Conservation (phyloP, 1,140 invertebrate species). For the Drosophila equinoxialis region DNA sequence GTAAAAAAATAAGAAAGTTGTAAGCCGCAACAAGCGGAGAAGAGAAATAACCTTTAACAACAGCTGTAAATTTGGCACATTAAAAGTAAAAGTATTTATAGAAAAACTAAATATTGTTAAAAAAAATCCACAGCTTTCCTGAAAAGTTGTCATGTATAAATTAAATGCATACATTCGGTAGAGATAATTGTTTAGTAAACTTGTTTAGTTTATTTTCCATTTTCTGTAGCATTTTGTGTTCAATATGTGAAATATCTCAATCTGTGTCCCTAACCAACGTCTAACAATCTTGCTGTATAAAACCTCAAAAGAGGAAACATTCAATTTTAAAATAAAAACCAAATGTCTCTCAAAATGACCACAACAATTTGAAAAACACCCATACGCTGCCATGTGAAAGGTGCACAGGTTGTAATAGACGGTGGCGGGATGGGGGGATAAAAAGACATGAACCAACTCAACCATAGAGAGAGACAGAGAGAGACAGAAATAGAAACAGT, state of each 20-base stretch:
- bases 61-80: too few species aligned
- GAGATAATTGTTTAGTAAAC: too few species aligned
- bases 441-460: slow-evolving; percentile 33
- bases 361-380: slow-evolving; percentile 77
- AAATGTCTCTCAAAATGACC: slow-evolving; percentile 61
- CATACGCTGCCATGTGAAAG: slow-evolving; percentile 67
- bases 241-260: background rate
- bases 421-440: background rate
- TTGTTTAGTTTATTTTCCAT: background rate
- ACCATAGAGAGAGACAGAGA: slow-evolving; percentile 17
- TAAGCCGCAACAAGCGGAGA: too few species aligned
- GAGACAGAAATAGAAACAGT: slow-evolving; percentile 9
- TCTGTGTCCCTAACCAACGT: background rate
- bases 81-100: too few species aligned
- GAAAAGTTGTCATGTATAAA: too few species aligned
- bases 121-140: too few species aligned
- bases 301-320: slow-evolving; percentile 42
- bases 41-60: too few species aligned
- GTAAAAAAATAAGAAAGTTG: too few species aligned
- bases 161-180: too few species aligned
- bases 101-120: too few species aligned
- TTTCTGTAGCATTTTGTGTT: background rate
- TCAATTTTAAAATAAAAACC: slow-evolving; percentile 30
- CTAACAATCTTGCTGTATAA: slow-evolving; percentile 3
- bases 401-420: slow-evolving; percentile 17